A percentile compares a stretch with the other conserved stretches of the same genome.
Evolutionary conservation across 2,113 vertebrate species (phyloP).

Genomic region (Dicerorhinus sumatrensis): DNA sequence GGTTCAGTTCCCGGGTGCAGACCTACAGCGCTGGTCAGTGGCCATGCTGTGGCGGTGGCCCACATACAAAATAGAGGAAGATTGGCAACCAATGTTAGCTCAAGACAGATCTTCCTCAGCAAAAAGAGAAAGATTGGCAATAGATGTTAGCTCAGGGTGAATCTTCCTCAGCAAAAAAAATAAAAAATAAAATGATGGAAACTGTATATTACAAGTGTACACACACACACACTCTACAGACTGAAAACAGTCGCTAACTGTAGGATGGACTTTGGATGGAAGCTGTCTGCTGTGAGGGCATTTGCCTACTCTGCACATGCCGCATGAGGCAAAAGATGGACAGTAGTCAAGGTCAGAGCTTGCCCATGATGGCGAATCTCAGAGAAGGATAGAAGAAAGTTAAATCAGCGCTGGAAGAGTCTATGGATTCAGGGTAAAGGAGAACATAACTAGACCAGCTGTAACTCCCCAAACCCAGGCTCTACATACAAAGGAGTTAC

Average conservation of each 20-base stretch:
- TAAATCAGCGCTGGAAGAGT: no score
- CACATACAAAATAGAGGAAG: no score
- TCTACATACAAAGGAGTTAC: neutral
- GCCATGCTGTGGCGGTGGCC: no score
- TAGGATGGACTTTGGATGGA: neutral
- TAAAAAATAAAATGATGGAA: neutral
- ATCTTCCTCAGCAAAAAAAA: no score
- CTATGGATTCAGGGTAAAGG: neutral
- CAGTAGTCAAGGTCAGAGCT: neutral
- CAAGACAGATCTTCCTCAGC: no score
- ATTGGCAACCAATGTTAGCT: no score
- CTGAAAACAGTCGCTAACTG: neutral
- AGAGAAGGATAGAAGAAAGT: neutral
- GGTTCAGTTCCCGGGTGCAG: no score
- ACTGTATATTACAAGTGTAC: no score
- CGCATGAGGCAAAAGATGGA: neutral
- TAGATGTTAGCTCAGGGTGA: no score
- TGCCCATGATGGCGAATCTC: neutral
- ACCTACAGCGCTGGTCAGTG: no score
- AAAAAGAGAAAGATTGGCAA: no score
- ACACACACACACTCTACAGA: neutral
- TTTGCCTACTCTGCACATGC: rapidly evolving
- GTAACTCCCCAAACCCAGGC: neutral
- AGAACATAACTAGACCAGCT: neutral
- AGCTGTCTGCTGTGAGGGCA: neutral